Evolutionary conservation across 2,797 vertebrate species (phyloP), one percentile per base, ranked within the genome.

Genomic region (Micromesistius poutassou): DNA sequence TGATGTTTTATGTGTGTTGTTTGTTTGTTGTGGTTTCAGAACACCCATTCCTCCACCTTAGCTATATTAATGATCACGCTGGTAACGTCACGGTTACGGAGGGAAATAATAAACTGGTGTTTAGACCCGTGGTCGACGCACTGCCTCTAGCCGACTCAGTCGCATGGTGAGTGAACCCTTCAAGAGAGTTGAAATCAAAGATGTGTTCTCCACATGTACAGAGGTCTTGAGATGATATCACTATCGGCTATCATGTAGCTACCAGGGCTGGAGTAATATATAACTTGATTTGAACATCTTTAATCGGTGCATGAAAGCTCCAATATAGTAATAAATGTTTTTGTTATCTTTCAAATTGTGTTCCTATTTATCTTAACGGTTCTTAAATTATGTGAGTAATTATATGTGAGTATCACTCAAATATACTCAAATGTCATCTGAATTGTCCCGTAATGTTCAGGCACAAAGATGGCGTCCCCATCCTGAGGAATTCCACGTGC

Each of bases 401-500:
- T n/a, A n/a, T n/a, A n/a, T 62, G 22, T 4, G 55, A 62, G 22
- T 62, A n/a, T 22, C 4, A 62, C 16, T 50, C 46, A 50, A 50
- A 50, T 22, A 16, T 50, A 14, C 22, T 62, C 22, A 25, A 62
- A 62, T 62, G 55, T 73, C 33, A 1, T 36, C 46, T 78, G 30
- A 10, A 35, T 50, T 14, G 46, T 28, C 3, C 76, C 14, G 0
- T n/a, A 5, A 66, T 75, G 75, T 73, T 80, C 85, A 98, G 97
- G 96, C 96, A 94, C 85, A 98, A 97, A 78, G 94, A 97, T 30
- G 95, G 94, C 12, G 87, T 93, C 72, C 86, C 22, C 38, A 94
- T 97, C 82, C 81, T 72, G 74, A 90, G 88, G 16, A 96, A 95
- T 86, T 94, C 93, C 25, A 94, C 93, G 6, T 95, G 94, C 76